Evolutionary conservation across 2,113 vertebrate species (phyloP), one percentile per base, ranked within the genome.

Genomic region (Geococcyx californianus): DNA sequence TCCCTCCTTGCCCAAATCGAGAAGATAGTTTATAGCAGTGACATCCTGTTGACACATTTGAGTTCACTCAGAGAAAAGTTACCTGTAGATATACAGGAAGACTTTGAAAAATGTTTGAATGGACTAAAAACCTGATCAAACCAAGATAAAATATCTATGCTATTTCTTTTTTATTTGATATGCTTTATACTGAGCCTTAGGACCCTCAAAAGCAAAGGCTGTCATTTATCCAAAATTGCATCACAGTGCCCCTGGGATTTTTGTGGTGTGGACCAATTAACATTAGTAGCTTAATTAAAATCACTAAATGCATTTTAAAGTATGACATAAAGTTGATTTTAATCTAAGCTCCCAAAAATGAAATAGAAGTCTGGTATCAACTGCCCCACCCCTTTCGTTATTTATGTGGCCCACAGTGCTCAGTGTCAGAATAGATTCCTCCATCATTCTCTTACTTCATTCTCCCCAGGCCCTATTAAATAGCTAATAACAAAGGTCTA

Each of bases 291-390:
- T 85, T 88, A 59, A 92, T 89, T 96, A 92, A 90, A 93, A 93
- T 91, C 62, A 49, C 66, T 26, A 59, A 89, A 60, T 84, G 47
- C 26, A 64, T 84, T 88, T 93, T 88, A 68, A 88, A 86, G 45
- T 24, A 75, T 96, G 89, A 89, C 72, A 84, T 93, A 93, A 80
- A 60, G 59, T 75, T 91, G 90, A 93, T 96, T 87, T 83, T 90
- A 78, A 95, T 95, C 96, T 91, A 69, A 54, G 38, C 68, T 92
- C 87, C 45, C 72, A 93, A 89, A 95, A 94, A 84, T 67, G 44
- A 95, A 58, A 47, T 26, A 26, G 47, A 78, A 80, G 15, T 76
- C 63, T 67, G 28, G 87, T 96, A 96, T 91, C 79, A 91, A 1
- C 73, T 76, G 38, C 69, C 64, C 77, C 76, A 94, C 90, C 89